Percentiles rank a stretch among this genome's conserved stretches.
Conservation (phyloP, 2,888 invertebrate genomes). For the Apamea crenata region DNA sequence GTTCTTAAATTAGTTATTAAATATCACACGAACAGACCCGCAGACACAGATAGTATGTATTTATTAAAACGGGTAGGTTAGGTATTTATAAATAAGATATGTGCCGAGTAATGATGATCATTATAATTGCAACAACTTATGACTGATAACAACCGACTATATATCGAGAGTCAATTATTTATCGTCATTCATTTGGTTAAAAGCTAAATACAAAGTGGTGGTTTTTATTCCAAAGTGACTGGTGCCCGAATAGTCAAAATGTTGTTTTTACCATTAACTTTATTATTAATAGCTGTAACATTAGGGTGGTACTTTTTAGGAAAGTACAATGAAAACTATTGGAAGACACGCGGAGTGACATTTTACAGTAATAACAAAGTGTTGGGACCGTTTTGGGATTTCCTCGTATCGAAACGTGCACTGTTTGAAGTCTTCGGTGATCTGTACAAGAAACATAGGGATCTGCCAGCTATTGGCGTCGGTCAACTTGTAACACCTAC, state of each 20-base stretch:
- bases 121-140: background rate
- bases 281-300: slow-evolving; percentile 13
- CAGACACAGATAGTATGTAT: background rate
- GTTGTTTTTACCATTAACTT: slow-evolving; percentile 43
- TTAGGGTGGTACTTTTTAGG: slow-evolving; percentile 39
- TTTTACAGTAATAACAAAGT: slow-evolving; percentile 53
- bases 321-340: slow-evolving; percentile 73
- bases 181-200: slow-evolving; percentile 9
- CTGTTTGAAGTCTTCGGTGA: slow-evolving; percentile 53
- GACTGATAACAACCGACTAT: slow-evolving; percentile 31
- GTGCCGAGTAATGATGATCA: slow-evolving; percentile 18
- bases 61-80: background rate
- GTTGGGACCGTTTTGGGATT: slow-evolving; percentile 69
- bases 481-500: slow-evolving; percentile 61
- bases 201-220: background rate
- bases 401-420: slow-evolving; percentile 28
- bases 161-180: background rate
- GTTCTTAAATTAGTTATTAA: too few relatives aligned
- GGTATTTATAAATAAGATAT: background rate
- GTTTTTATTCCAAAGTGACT: background rate
- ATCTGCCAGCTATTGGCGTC: slow-evolving; percentile 74
- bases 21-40: background rate
- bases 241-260: slow-evolving; percentile 2
- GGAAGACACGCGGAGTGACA: slow-evolving; percentile 72
- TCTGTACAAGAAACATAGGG: slow-evolving; percentile 72